Evolutionary conservation across 2,113 vertebrate genomes (phyloP).

Genomic region (Hystrix brachyura): DNA sequence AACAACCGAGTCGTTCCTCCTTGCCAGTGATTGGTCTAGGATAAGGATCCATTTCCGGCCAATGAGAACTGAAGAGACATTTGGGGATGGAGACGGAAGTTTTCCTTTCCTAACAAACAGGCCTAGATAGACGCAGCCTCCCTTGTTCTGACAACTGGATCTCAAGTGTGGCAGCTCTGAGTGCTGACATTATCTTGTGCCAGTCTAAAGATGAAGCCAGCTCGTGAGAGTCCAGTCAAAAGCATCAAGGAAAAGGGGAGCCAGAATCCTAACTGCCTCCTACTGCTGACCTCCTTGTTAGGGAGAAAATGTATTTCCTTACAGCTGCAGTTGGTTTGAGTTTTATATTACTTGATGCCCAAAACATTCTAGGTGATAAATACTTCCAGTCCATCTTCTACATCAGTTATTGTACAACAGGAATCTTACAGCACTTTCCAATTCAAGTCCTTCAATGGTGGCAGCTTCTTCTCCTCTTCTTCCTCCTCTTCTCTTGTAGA

Average conservation of each 20-base stretch:
- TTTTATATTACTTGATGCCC: conserved; percentile 23
- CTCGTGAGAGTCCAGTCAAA: neutral
- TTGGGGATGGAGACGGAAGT: no score
- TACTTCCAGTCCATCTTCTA: neutral
- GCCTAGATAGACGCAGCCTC: neutral
- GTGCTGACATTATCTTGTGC: neutral
- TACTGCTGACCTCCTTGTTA: neutral
- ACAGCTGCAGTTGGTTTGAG: neutral
- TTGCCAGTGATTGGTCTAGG: neutral
- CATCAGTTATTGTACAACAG: neutral
- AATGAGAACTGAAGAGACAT: neutral
- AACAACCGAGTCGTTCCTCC: neutral
- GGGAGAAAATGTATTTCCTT: conserved; percentile 20
- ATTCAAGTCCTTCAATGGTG: neutral
- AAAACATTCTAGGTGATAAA: conserved; percentile 9
- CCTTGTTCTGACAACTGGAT: neutral
- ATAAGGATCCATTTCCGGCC: neutral
- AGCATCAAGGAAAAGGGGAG: neutral
- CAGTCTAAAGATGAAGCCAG: neutral
- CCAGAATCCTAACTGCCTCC: neutral
- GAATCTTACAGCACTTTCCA: neutral
- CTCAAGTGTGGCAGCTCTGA: neutral
- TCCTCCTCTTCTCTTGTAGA: conserved; percentile 27
- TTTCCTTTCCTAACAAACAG: neutral
- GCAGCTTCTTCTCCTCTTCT: neutral